These are phyloP conservation scores for Polyergus mexicanus DNA, from an alignment of 1,140 invertebrate species.

Conservation along the genomic window DNA sequence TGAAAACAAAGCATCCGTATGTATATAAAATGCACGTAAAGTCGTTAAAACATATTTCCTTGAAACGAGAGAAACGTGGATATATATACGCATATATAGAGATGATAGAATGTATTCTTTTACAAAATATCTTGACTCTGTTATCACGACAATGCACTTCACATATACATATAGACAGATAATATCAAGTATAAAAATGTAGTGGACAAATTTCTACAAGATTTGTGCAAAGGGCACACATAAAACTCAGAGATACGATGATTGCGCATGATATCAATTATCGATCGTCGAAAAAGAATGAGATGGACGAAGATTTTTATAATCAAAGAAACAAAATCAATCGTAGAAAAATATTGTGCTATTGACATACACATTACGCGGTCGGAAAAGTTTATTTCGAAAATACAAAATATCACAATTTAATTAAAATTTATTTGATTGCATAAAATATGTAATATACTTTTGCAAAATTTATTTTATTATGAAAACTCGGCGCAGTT, in stretches of 20 bases:
- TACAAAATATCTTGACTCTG: constrained; percentile 50
- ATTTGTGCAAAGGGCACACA: constrained; percentile 52
- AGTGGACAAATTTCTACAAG: constrained; percentile 57
- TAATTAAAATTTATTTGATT: background rate
- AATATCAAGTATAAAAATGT: constrained; percentile 65
- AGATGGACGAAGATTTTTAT: constrained; percentile 10
- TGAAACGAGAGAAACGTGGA: constrained; percentile 49
- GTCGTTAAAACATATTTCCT: background rate
- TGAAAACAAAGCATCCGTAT: constrained; percentile 84
- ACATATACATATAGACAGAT: constrained; percentile 57
- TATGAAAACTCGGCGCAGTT: background rate
- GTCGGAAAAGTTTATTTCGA: background rate
- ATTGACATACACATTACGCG: background rate
- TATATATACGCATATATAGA: constrained; percentile 24
- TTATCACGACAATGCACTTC: constrained; percentile 64
- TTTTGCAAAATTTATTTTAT: background rate
- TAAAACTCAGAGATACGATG: constrained; percentile 43
- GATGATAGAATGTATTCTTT: constrained; percentile 48
- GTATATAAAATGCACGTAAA: background rate
- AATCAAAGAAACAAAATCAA: constrained; percentile 13
- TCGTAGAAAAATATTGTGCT: background rate
- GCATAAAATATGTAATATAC: background rate
- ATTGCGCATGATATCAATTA: constrained; percentile 49
- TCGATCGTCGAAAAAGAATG: background rate
- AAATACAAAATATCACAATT: constrained; percentile 11